These are phyloP conservation scores for Paguma larvata DNA, from an alignment of 2,797 vertebrate species.

Conservation along the genomic window DNA sequence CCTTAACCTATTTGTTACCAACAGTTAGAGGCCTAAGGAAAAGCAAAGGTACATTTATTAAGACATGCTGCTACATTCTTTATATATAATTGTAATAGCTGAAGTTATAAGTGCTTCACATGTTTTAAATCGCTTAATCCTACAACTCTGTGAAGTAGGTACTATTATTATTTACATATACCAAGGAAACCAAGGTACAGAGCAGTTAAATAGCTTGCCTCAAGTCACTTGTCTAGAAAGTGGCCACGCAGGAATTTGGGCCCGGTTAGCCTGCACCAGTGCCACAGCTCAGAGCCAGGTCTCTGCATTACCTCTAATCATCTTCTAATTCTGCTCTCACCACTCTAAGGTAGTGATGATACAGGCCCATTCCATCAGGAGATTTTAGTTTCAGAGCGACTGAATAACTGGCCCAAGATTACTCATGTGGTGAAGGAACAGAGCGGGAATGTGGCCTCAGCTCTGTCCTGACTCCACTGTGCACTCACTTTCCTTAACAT, in stretches of 20 bases:
- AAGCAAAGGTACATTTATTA: slow-evolving; percentile 22
- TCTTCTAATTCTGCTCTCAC: slow-evolving; percentile 3
- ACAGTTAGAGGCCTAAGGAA: neutral
- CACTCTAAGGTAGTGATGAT: neutral
- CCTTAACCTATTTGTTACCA: neutral
- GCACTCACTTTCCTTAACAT: neutral
- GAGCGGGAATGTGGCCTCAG: neutral
- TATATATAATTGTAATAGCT: neutral
- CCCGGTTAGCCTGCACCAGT: neutral
- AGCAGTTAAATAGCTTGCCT: neutral
- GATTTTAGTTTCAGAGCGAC: neutral
- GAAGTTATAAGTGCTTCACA: neutral
- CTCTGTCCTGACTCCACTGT: neutral
- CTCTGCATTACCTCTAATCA: neutral
- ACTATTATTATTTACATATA: slow-evolving; percentile 33
- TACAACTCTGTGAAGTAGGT: neutral
- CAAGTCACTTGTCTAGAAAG: neutral
- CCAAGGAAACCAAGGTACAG: neutral
- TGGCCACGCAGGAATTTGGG: neutral
- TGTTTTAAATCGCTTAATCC: slow-evolving; percentile 4
- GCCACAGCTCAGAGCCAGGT: neutral
- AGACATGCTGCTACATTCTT: neutral
- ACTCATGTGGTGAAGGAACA: neutral
- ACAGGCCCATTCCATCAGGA: neutral
- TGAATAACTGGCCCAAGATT: neutral